Base-by-base conservation (phyloP, 2,113 vertebrate species). In the Copsychus sechellarum region DNA sequence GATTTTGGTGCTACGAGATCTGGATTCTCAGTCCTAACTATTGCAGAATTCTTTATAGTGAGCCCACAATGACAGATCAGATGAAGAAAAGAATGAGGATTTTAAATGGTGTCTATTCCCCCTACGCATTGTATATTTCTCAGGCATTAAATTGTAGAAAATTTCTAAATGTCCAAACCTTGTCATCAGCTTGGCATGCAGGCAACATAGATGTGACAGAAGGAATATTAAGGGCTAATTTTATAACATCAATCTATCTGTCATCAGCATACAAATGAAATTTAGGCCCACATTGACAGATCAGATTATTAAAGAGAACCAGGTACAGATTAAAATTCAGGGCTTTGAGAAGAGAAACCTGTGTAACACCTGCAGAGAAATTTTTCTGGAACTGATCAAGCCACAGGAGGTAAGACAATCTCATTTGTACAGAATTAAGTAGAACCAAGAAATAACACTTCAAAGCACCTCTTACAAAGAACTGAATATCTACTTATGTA, bases 211-310 rank as follows among this genome's bases (percentile, higher is more conserved):
- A 97, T 97, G 90, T 97, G 95, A 73, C 70, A 95, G 84, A 86
- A 94, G 67, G 64, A 98, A 97, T 94, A 97, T 93, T 96, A 94
- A 88, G 56, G 47, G 91, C 90, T 97, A 97, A 97, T 97, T 97
- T 97, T 96, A 72, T 93, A 93, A 43, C 92, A 96, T 95, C 91
- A 97, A 93, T 97, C 90, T 97, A 67, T 96, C 79, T 98, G 71
- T 95, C 95, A 94, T 95, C 92, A 86, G 86, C 76, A 88, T 88
- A 95, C 84, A 91, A 97, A 96, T 91, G 64, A 93, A 95, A 96
- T 95, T 89, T 88, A 97, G 92, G 72, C 51, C 77, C 74, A 90
- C 45, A 60, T 13, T 89, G 92, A 91, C 85, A 96, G 79, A 94
- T 94, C 57, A 92, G 65, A 81, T 95, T 95, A 88, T 65, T 88